Evolutionary conservation across 2,888 invertebrate species (phyloP).

Genomic region (Acleris laterana): DNA sequence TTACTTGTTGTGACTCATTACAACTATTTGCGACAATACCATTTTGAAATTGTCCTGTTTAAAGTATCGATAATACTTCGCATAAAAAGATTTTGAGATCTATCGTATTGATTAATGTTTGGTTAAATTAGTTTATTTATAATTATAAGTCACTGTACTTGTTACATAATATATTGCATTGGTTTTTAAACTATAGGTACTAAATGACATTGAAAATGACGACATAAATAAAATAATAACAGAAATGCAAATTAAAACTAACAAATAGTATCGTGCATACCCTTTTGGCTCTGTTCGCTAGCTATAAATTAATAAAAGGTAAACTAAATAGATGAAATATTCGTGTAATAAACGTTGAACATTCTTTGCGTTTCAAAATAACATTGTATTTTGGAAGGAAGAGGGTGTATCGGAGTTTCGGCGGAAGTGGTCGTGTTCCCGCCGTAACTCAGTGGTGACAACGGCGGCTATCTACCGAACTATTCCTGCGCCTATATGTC

Average conservation of each 20-base stretch:
- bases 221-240: too few species aligned
- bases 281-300: background rate
- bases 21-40: too few species aligned
- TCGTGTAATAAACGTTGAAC: conserved; percentile 15
- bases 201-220: too few species aligned
- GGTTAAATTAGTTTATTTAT: too few species aligned
- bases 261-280: background rate
- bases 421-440: conserved; percentile 64
- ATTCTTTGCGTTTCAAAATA: conserved; percentile 39
- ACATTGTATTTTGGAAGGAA: conserved; percentile 43
- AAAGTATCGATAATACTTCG: too few species aligned
- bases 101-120: too few species aligned
- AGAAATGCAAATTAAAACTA: background rate
- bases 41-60: too few species aligned
- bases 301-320: conserved; percentile 5
- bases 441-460: conserved; percentile 65
- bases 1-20: too few species aligned
- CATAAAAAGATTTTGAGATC: too few species aligned
- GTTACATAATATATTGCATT: too few species aligned
- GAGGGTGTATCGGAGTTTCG: conserved; percentile 51
- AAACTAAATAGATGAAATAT: conserved; percentile 8
- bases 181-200: too few species aligned
- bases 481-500: conserved; percentile 27
- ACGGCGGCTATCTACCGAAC: conserved; percentile 51
- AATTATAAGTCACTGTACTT: too few species aligned